Evolutionary conservation across 2,113 vertebrate genomes (phyloP).

Genomic region (Macheiramphus alcinus): DNA sequence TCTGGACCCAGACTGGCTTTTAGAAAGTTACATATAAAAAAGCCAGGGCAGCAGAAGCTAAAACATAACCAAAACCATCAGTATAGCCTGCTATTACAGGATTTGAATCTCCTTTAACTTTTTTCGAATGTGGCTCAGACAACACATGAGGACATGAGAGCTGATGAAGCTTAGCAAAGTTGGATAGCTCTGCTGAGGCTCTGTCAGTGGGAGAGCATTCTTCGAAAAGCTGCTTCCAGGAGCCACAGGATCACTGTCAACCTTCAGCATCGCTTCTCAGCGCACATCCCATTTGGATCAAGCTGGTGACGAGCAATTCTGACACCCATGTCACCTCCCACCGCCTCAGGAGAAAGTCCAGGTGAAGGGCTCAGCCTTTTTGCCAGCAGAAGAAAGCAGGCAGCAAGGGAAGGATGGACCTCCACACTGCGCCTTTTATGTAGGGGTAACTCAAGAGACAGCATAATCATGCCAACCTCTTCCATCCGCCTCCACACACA

Average conservation of each 20-base stretch:
- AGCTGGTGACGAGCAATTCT: not conserved
- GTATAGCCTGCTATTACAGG: not conserved
- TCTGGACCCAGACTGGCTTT: not conserved
- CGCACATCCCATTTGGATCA: not conserved
- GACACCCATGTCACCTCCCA: not conserved
- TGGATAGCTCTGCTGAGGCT: not conserved
- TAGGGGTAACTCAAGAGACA: not conserved
- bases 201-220: not conserved
- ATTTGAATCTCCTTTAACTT: not conserved
- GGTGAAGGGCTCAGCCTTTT: not conserved
- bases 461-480: not conserved
- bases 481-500: not conserved
- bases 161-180: not conserved
- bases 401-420: not conserved
- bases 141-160: not conserved
- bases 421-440: rapidly evolving
- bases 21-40: not conserved
- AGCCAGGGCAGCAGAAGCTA: not conserved
- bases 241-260: not conserved
- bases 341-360: not conserved
- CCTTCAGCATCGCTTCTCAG: not conserved
- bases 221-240: not conserved
- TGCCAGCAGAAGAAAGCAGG: not conserved
- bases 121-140: not conserved
- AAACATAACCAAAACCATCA: not conserved